A percentile compares a stretch with the other conserved stretches of the same genome.
Conservation (phyloP, 2,797 vertebrate species). For the Enteromius argenteus region DNA sequence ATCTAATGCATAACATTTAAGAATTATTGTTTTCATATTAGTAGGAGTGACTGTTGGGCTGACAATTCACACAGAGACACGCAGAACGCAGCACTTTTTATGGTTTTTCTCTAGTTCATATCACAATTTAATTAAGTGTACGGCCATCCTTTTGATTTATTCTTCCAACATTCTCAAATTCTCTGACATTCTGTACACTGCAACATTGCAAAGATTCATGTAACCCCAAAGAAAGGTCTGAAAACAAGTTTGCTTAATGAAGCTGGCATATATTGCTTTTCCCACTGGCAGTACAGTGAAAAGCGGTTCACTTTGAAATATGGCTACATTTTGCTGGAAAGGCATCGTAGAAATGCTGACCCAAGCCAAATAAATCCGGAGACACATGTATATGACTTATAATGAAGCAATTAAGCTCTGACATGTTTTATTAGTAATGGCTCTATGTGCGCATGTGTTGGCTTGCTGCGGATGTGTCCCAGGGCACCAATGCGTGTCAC, state of each 20-base stretch:
- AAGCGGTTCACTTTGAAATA: slow-evolving; percentile 3
- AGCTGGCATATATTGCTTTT: slow-evolving; percentile 5
- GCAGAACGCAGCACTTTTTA: not conserved
- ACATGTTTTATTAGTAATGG: slow-evolving; percentile 49
- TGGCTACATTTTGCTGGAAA: slow-evolving; percentile 21
- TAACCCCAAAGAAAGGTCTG: not conserved
- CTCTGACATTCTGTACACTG: not conserved
- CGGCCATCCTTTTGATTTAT: not conserved
- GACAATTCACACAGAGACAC: not conserved
- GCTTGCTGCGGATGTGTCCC: slow-evolving; percentile 34
- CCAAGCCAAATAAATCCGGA: slow-evolving; percentile 43
- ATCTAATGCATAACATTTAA: not conserved
- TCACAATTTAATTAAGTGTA: not conserved
- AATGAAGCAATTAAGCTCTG: slow-evolving; percentile 44
- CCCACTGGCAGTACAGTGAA: not conserved
- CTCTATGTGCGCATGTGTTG: slow-evolving; percentile 23
- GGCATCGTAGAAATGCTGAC: slow-evolving; percentile 10
- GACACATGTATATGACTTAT: slow-evolving; percentile 40
- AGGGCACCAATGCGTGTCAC: slow-evolving; percentile 26
- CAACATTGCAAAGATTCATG: not conserved
- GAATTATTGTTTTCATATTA: not conserved
- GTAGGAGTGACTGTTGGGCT: not conserved
- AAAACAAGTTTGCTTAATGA: slow-evolving; percentile 4
- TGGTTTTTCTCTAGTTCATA: not conserved
- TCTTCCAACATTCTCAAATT: not conserved